Conservation (phyloP, 2,888 invertebrate species). For the Chrysolina americana region DNA sequence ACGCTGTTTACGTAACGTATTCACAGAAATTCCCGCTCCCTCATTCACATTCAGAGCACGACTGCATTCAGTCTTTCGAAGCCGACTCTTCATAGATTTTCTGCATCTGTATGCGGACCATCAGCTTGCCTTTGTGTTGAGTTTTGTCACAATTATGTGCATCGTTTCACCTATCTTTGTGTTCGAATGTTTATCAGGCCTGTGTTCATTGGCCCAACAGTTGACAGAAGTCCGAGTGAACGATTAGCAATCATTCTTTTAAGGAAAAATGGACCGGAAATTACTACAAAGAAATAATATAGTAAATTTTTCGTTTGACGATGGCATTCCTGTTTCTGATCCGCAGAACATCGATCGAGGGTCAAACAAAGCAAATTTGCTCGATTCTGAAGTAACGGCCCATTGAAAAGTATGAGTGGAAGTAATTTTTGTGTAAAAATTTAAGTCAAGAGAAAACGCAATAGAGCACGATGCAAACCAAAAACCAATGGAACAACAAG, state of each 20-base stretch:
- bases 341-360: too few species aligned
- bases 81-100: constrained; percentile 42
- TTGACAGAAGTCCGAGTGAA: not conserved
- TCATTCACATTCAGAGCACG: constrained; percentile 33
- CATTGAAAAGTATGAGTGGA: too few species aligned
- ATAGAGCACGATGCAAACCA: too few species aligned
- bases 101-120: constrained; percentile 39
- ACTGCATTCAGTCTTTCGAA: constrained; percentile 32
- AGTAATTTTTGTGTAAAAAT: too few species aligned
- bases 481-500: too few species aligned
- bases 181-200: constrained; percentile 26
- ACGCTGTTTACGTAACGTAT: constrained; percentile 24
- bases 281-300: too few species aligned
- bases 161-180: constrained; percentile 31
- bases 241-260: not conserved
- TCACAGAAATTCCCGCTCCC: constrained; percentile 11
- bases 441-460: too few species aligned
- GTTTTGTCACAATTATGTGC: constrained; percentile 40
- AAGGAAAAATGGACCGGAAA: not conserved
- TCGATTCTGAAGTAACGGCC: too few species aligned
- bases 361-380: too few species aligned
- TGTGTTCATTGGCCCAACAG: constrained; percentile 15
- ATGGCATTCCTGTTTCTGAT: too few species aligned
- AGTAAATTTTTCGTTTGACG: too few species aligned
- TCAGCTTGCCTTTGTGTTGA: constrained; percentile 33